Evolutionary conservation across 2,797 vertebrate genomes (phyloP).

Genomic region (Acanthurus leucopareius): DNA sequence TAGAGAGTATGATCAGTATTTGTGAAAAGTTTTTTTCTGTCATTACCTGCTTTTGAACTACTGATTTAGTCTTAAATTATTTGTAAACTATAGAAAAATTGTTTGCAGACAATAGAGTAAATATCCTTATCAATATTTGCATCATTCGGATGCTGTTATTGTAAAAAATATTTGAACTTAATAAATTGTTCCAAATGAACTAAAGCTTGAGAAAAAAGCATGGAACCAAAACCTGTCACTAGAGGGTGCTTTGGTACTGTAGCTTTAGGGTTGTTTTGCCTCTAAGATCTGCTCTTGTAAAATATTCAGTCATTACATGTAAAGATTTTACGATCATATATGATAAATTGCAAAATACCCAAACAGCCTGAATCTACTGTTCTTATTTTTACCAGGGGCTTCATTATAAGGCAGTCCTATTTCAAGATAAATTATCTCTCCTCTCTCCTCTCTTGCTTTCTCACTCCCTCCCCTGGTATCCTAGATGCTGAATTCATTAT

Average conservation of each 20-base stretch:
- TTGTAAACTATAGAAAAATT: neutral
- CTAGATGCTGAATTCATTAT: slow-evolving; percentile 66
- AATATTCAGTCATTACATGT: slow-evolving; percentile 15
- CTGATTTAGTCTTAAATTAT: neutral
- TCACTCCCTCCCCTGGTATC: slow-evolving; percentile 30
- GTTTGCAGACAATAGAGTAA: neutral
- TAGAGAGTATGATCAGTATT: neutral
- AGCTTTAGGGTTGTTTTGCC: slow-evolving; percentile 25
- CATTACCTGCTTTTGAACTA: neutral
- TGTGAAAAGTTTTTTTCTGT: neutral
- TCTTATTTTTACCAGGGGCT: slow-evolving; percentile 9
- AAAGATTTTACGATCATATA: slow-evolving; percentile 17
- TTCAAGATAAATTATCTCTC: slow-evolving; percentile 30
- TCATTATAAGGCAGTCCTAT: slow-evolving; percentile 42
- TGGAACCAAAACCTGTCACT: slow-evolving; percentile 51
- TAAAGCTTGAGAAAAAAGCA: neutral
- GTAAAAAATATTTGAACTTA: neutral
- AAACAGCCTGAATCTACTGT: slow-evolving; percentile 11
- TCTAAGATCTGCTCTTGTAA: slow-evolving; percentile 17
- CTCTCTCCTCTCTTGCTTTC: neutral
- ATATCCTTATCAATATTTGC: slow-evolving; percentile 2
- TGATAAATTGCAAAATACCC: slow-evolving; percentile 6
- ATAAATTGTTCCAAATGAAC: slow-evolving; percentile 18
- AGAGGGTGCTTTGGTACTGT: slow-evolving; percentile 68
- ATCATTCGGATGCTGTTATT: neutral